These are phyloP conservation scores for Gallirallus australis DNA, from an alignment of 2,797 vertebrate species.

Conservation along the genomic window DNA sequence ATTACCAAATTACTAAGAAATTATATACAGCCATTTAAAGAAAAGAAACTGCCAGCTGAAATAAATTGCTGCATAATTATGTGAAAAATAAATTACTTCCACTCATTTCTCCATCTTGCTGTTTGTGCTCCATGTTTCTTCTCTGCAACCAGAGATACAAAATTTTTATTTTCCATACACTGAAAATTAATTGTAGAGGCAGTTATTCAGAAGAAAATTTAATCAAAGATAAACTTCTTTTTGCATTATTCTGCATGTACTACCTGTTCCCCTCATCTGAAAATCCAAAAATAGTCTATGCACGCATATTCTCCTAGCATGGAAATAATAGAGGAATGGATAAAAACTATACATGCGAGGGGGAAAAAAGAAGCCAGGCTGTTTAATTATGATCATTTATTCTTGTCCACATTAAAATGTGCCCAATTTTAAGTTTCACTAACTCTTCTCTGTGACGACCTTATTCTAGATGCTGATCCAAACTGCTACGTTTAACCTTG, in stretches of 20 bases:
- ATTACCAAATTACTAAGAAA: constrained; percentile 21
- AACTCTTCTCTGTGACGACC: neutral
- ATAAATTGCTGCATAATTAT: constrained; percentile 45
- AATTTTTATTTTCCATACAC: neutral
- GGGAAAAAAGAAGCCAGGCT: neutral
- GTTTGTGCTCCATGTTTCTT: neutral
- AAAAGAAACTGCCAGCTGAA: constrained; percentile 37
- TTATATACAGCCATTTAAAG: neutral
- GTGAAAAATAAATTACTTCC: constrained; percentile 61
- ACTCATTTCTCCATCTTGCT: constrained; percentile 25
- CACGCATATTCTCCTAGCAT: neutral
- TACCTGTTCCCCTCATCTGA: neutral
- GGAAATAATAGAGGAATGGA: neutral
- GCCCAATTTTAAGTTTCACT: neutral
- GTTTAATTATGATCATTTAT: neutral
- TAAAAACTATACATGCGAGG: neutral
- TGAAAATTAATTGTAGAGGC: constrained; percentile 2
- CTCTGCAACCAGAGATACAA: neutral
- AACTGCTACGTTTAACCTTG: neutral
- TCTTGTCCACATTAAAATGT: neutral
- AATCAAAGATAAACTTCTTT: neutral
- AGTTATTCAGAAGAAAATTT: neutral
- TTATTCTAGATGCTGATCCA: neutral
- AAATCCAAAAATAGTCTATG: neutral
- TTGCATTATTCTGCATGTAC: neutral